Conservation (phyloP, 1,140 invertebrate genomes). For the Agraylea sexmaculata region DNA sequence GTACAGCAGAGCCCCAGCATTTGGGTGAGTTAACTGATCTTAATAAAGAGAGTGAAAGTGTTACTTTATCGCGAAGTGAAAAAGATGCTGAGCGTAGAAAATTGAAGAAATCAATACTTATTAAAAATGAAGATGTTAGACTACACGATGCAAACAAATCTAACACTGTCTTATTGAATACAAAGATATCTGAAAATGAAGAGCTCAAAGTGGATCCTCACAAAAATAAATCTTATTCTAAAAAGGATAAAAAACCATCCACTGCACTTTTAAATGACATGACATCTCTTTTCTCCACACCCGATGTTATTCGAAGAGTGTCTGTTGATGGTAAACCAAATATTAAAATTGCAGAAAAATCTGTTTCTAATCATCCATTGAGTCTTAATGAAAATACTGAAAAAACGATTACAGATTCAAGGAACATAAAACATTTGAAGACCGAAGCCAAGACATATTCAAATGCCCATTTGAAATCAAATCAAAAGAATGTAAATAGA, state of each 20-base stretch:
- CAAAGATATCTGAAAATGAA: constrained; percentile 18
- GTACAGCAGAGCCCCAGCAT: not conserved
- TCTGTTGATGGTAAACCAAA: constrained; percentile 36
- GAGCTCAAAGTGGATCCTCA: constrained; percentile 27
- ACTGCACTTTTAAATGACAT: constrained; percentile 47
- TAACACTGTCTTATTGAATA: not conserved
- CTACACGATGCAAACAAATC: not conserved
- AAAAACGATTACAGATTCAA: constrained; percentile 4
- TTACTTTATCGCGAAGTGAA: not conserved
- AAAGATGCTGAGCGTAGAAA: constrained; percentile 2
- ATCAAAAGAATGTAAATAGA: not conserved
- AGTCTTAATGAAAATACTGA: constrained; percentile 23
- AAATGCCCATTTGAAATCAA: constrained; percentile 9
- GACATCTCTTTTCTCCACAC: constrained; percentile 60
- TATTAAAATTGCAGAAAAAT: constrained; percentile 27
- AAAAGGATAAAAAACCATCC: constrained; percentile 58
- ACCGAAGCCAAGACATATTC: constrained; percentile 15
- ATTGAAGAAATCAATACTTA: constrained; percentile 9
- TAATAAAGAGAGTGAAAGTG: not conserved
- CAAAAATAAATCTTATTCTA: constrained; percentile 41
- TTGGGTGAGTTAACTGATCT: not conserved
- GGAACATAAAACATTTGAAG: constrained; percentile 7
- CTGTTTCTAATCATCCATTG: constrained; percentile 24
- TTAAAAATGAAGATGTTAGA: constrained; percentile 4
- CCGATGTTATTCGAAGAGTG: constrained; percentile 63